phyloP scores from a whole-genome alignment of 2,113 vertebrate species.

The Sapayoa aenigma region DNA sequence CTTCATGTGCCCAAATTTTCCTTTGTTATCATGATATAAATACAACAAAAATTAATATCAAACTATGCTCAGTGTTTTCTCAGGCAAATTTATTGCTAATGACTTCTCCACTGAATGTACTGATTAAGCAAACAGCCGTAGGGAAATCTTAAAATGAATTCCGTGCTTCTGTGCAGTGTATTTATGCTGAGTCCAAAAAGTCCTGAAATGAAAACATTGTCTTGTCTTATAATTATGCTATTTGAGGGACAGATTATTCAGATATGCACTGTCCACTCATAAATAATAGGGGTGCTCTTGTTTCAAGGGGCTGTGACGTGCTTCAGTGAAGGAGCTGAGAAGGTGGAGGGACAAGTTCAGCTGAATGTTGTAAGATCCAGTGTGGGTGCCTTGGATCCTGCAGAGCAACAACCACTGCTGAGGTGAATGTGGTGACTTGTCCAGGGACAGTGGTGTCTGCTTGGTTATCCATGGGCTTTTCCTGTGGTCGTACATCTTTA shows the following conservation, averaged over 20 bases:
- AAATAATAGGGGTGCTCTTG: background rate
- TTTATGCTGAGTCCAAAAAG: slow-evolving; percentile 16
- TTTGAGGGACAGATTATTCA: slow-evolving; percentile 14
- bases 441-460: background rate
- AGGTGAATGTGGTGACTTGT: background rate
- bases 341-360: rapidly evolving
- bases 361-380: background rate
- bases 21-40: background rate
- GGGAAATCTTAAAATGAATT: slow-evolving; percentile 28
- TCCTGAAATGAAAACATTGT: slow-evolving; percentile 32
- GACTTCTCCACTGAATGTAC: slow-evolving; percentile 33
- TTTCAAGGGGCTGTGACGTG: background rate
- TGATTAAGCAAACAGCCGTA: slow-evolving; percentile 48
- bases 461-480: background rate
- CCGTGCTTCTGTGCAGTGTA: background rate
- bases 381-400: background rate
- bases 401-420: background rate
- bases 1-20: background rate
- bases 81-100: slow-evolving; percentile 19
- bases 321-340: background rate
- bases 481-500: background rate
- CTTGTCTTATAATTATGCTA: slow-evolving; percentile 6
- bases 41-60: background rate
- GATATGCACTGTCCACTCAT: rapidly evolving
- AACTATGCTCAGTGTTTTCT: slow-evolving; percentile 1